A percentile compares a stretch with the other conserved stretches of the same genome.
phyloP scores from a whole-genome alignment of 2,888 invertebrate genomes.

The Apotomis betuletana region DNA sequence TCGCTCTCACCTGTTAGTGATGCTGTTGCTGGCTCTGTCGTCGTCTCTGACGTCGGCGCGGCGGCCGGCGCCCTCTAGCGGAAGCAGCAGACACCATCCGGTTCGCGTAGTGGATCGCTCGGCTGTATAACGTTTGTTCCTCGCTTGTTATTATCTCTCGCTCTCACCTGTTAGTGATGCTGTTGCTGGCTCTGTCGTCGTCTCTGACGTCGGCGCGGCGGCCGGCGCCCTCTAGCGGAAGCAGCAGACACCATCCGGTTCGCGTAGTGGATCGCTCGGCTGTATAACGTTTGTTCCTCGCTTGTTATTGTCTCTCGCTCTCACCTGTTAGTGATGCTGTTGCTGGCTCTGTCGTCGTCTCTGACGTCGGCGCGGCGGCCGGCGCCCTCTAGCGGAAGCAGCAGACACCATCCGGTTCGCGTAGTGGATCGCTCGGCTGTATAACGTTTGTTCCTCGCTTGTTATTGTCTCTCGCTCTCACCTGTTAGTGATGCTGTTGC shows the following conservation, averaged over 20 bases:
- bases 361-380: conserved; percentile 86
- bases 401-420: conserved; percentile 97
- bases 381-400: conserved; percentile 95
- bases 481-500: conserved; percentile 87
- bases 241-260: conserved; percentile 96
- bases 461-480: conserved; percentile 90
- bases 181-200: conserved; percentile 92
- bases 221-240: conserved; percentile 94
- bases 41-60: conserved; percentile 87
- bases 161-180: conserved; percentile 86
- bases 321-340: conserved; percentile 87
- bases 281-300: conserved; percentile 97
- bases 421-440: conserved; percentile 98
- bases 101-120: conserved; percentile 98
- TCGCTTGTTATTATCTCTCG: conserved; percentile 93
- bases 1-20: conserved; percentile 85
- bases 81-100: conserved; percentile 96
- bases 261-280: conserved; percentile 98
- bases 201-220: conserved; percentile 86
- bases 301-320: conserved; percentile 91
- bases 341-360: conserved; percentile 91
- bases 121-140: conserved; percentile 97
- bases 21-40: conserved; percentile 92
- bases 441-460: conserved; percentile 97
- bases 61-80: conserved; percentile 91